phyloP scores from a whole-genome alignment of 92 coral and sea anemone species.

The Isaurus tuberculatus region DNA sequence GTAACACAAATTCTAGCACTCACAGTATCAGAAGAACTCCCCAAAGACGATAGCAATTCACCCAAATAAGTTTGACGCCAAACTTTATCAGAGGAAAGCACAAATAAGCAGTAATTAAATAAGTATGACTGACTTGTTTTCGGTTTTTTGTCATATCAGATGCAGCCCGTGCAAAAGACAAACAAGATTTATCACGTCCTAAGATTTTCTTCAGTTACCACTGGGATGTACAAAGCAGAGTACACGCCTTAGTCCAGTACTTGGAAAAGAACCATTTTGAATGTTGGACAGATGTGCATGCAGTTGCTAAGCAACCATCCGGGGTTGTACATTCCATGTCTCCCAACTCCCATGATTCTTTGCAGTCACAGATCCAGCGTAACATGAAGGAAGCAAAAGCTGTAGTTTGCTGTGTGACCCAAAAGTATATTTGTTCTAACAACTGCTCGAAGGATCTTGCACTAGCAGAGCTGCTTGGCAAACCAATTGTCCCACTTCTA shows the following conservation, averaged over 20 bases:
- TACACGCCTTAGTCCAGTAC: conserved; percentile 68
- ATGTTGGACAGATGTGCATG: conserved; percentile 78
- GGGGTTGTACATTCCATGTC: conserved; percentile 17
- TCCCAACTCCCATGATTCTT: conserved; percentile 50
- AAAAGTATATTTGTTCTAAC: conserved; percentile 88
- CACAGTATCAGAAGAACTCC: too few relatives aligned
- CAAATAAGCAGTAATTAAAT: too few relatives aligned
- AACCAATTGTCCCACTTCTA: conserved; percentile 87
- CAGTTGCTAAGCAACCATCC: conserved; percentile 69
- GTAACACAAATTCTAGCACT: too few relatives aligned
- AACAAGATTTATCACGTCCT: conserved; percentile 57
- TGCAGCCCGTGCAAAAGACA: not conserved
- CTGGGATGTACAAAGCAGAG: conserved; percentile 95
- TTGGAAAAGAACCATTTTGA: conserved; percentile 86
- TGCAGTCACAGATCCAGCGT: conserved; percentile 78
- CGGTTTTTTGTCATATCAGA: not conserved
- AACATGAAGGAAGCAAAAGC: conserved; percentile 78
- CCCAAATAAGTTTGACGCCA: too few relatives aligned
- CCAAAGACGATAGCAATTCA: too few relatives aligned
- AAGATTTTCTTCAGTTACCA: conserved; percentile 91
- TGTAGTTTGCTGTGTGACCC: conserved; percentile 90
- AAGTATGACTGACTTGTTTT: not conserved
- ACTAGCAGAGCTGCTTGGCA: conserved; percentile 79
- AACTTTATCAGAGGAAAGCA: too few relatives aligned
- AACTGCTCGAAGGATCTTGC: conserved; percentile 89